A percentile compares a stretch with the other conserved stretches of the same genome.
These are phyloP conservation scores for Drosophila recens DNA, from an alignment of 2,888 invertebrate species.

Conservation along the genomic window DNA sequence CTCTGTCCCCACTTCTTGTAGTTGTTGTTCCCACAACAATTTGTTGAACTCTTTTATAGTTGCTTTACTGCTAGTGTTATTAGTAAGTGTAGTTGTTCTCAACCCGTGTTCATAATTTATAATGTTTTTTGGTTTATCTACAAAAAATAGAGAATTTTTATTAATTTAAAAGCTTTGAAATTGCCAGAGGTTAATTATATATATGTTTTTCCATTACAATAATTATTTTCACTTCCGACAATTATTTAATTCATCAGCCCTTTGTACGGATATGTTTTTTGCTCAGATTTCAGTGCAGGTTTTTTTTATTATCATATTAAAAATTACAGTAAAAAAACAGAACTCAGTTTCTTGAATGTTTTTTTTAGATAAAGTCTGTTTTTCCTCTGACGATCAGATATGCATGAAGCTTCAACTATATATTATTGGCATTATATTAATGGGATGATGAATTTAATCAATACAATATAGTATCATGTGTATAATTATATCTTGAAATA, in stretches of 20 bases:
- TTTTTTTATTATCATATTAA: background rate
- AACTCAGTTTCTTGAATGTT: no score
- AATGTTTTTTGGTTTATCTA: background rate
- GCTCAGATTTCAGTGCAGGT: background rate
- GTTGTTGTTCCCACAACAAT: background rate
- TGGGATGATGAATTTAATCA: no score
- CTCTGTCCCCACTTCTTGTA: background rate
- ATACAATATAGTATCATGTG: no score
- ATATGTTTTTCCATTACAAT: background rate
- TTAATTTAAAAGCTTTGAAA: conserved; percentile 1
- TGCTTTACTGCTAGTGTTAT: background rate
- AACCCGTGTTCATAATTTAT: conserved; percentile 6
- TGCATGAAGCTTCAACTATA: no score
- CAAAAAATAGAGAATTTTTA: background rate
- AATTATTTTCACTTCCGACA: conserved; percentile 6
- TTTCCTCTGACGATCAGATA: no score
- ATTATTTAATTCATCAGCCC: background rate
- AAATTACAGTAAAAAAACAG: no score
- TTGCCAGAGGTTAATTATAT: background rate
- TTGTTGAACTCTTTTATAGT: background rate
- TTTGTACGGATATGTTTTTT: background rate
- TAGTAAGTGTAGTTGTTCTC: background rate
- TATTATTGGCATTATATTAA: no score
- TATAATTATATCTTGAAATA: no score
- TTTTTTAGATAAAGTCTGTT: no score